phyloP scores from a whole-genome alignment of 1,140 invertebrate species.

The Heliconius congener region DNA sequence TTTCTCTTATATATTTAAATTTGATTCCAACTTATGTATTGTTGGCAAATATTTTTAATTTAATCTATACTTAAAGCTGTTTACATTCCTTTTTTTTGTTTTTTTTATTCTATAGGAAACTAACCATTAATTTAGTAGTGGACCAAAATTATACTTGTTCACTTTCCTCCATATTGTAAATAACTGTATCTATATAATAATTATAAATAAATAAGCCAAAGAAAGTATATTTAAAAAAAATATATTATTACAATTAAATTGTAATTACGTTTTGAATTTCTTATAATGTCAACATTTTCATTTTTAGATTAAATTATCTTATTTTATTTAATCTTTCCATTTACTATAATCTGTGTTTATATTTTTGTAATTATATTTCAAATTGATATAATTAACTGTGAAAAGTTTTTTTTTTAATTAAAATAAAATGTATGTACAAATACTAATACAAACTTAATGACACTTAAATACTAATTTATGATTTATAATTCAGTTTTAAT shows the following conservation, averaged over 20 bases:
- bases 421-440: not conserved
- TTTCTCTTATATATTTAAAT: not conserved
- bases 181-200: not conserved
- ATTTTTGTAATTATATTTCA: not conserved
- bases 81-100: not conserved
- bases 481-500: not conserved
- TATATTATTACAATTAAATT: not conserved
- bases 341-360: not conserved
- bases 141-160: not conserved
- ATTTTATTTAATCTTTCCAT: too few relatives aligned
- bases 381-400: not conserved
- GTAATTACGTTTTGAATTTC: not conserved
- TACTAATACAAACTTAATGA: not conserved
- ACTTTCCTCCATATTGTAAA: not conserved
- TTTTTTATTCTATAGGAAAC: not conserved
- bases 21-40: not conserved
- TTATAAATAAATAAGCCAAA: not conserved
- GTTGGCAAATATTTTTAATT: not conserved
- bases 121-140: constrained; percentile 4
- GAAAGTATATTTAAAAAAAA: not conserved
- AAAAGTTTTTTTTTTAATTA: not conserved
- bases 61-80: not conserved
- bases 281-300: not conserved
- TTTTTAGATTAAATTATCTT: not conserved
- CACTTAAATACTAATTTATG: not conserved